Evolutionary conservation across 1,140 invertebrate species (phyloP), one percentile per base, ranked within the genome.

Genomic region (Sitophilus oryzae): DNA sequence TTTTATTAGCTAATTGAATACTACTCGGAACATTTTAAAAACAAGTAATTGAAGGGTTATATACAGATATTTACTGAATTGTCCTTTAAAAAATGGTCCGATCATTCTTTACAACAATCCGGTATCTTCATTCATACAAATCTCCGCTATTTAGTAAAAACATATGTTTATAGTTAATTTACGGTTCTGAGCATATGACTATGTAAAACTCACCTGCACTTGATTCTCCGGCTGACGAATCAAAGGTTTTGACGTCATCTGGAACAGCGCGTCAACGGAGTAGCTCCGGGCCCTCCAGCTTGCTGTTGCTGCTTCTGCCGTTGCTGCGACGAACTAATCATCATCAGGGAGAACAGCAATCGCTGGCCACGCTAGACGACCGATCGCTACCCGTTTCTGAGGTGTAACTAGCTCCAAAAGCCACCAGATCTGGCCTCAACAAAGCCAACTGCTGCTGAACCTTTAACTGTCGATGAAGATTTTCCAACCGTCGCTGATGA

Each of bases 191-290:
- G n/a, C n/a, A n/a, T n/a, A n/a, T n/a, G n/a, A n/a, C n/a, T n/a
- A n/a, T n/a, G n/a, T n/a, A n/a, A n/a, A n/a, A 53, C 65, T 37
- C 70, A 91, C 88, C 88, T 83, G 81, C 77, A 70, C 83, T 82
- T 70, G 86, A 86, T 74, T 89, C 84, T 64, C 84, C 80, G 64
- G 84, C 83, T 51, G 86, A 80, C 11, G 89, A 92, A 72, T 96
- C 92, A 75, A 97, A 96, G 20, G 93, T 94, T 75, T 96, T 96
- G 88, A 94, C 46, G 93, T 95, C 93, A 97, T 96, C 74, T 96
- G 91, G 74, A 96, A 95, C 1, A 97, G 81, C 0, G 93, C 93
- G 66, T 97, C 94, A 42, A 97, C 0, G 94, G 94, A 9, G 93
- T 96, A 35, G 84, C 84, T 47, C 74, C 70, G 16, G 79, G 79